Conservation (phyloP, 2,113 vertebrate species). For the Odontesthes bonariensis region DNA sequence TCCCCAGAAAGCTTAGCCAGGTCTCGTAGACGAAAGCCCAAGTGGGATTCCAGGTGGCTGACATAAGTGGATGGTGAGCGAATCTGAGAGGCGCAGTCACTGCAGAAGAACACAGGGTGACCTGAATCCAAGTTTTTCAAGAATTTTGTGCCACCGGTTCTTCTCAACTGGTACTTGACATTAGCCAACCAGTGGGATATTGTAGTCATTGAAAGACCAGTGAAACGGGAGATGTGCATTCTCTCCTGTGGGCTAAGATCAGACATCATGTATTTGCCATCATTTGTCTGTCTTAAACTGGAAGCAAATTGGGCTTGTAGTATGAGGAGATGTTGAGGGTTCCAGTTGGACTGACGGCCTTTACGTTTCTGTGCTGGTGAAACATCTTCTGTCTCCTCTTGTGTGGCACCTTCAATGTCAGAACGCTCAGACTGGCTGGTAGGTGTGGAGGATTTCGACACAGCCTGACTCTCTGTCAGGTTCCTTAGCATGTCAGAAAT, state of each 20-base stretch:
- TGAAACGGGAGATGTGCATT: slow-evolving; percentile 99
- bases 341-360: slow-evolving; percentile 99
- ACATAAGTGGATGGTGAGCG: slow-evolving; percentile 98
- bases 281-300: slow-evolving; percentile 94
- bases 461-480: slow-evolving; percentile 94
- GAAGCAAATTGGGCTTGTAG: slow-evolving; percentile 98
- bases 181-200: slow-evolving; percentile 99
- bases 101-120: slow-evolving; percentile 99
- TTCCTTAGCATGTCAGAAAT: slow-evolving; percentile 99
- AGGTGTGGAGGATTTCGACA: slow-evolving; percentile 96
- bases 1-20: slow-evolving; percentile 95
- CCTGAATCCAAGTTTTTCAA: slow-evolving; percentile 99
- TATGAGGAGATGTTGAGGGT: slow-evolving; percentile 98
- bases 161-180: slow-evolving; percentile 98
- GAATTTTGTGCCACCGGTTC: slow-evolving; percentile 99
- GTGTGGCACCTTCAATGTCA: slow-evolving; percentile 91
- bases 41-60: slow-evolving; percentile 97
- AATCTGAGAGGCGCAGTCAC: slow-evolving; percentile 98
- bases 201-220: slow-evolving; percentile 98
- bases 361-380: slow-evolving; percentile 98
- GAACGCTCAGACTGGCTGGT: slow-evolving; percentile 97
- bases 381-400: slow-evolving; percentile 94
- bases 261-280: slow-evolving; percentile 98
- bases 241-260: slow-evolving; percentile 99
- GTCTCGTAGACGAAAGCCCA: slow-evolving; percentile 97